These are phyloP conservation scores for Serinus canaria DNA, from an alignment of 2,113 vertebrate species.

Conservation along the genomic window DNA sequence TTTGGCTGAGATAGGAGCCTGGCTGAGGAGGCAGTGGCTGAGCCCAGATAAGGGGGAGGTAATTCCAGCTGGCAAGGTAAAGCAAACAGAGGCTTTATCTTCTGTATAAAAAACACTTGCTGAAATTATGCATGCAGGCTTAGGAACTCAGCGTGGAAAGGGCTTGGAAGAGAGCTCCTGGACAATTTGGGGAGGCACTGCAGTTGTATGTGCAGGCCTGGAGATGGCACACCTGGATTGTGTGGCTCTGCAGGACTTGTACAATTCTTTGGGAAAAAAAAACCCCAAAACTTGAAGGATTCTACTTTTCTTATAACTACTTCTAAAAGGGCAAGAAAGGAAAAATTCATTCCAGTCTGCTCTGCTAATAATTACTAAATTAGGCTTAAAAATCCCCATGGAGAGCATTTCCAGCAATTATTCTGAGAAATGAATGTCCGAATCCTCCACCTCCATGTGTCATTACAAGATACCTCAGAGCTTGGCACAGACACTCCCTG, in stretches of 20 bases:
- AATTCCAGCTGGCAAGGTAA: slow-evolving; percentile 56
- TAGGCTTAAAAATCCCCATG: background rate
- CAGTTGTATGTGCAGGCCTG: slow-evolving; percentile 15
- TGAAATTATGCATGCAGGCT: slow-evolving; percentile 27
- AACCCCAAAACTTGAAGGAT: background rate
- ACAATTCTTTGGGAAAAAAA: background rate
- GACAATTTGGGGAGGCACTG: background rate
- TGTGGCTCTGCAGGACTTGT: background rate
- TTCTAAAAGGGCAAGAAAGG: background rate
- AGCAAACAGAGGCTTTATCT: slow-evolving; percentile 58
- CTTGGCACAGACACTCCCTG: background rate
- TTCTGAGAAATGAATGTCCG: background rate
- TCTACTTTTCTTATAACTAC: background rate
- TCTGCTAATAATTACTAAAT: background rate
- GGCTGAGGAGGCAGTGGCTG: slow-evolving; percentile 41
- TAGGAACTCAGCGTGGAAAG: background rate
- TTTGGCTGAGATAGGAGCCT: slow-evolving; percentile 50
- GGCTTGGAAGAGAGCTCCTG: background rate
- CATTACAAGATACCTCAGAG: background rate
- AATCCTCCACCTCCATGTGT: background rate
- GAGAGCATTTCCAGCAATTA: background rate
- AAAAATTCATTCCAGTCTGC: background rate
- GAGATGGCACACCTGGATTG: slow-evolving; percentile 52
- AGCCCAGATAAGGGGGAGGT: slow-evolving; percentile 52
- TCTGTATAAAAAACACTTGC: background rate